Percentiles rank a stretch among this genome's conserved stretches.
Evolutionary conservation across 2,797 vertebrate genomes (phyloP).

Genomic region (Chloroceryle inda): DNA sequence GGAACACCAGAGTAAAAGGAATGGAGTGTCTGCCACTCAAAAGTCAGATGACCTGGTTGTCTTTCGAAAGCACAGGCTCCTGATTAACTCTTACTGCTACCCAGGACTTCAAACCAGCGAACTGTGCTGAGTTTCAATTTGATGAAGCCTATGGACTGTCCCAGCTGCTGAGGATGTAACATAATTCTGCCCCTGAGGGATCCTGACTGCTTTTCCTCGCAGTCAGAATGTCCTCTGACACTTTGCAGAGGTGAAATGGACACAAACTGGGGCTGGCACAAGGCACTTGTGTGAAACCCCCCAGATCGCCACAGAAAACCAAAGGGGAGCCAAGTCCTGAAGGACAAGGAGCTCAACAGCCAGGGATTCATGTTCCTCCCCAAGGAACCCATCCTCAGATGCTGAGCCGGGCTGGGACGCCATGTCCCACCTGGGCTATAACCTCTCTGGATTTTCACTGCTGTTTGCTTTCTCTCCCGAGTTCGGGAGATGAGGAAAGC

Average conservation of each 20-base stretch:
- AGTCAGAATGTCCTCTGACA: neutral
- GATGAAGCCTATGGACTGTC: neutral
- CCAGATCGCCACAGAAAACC: neutral
- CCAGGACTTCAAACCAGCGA: neutral
- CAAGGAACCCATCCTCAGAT: accelerated
- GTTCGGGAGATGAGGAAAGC: neutral
- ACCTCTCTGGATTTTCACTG: neutral
- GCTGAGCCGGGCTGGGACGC: neutral
- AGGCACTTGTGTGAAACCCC: neutral
- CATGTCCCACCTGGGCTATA: neutral
- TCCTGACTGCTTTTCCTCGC: neutral
- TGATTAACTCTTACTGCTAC: neutral
- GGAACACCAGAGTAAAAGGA: neutral
- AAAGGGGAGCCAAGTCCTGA: neutral
- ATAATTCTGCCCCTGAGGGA: neutral
- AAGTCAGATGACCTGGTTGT: accelerated
- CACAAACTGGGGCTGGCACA: neutral
- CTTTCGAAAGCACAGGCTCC: neutral
- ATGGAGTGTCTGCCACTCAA: neutral
- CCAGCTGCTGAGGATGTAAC: neutral
- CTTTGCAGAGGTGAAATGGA: neutral
- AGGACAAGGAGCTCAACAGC: neutral
- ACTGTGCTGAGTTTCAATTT: neutral
- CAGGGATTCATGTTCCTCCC: accelerated
- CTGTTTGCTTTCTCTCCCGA: neutral